Conservation (phyloP, 2,113 vertebrate genomes). For the Trematocara nigrifrons region DNA sequence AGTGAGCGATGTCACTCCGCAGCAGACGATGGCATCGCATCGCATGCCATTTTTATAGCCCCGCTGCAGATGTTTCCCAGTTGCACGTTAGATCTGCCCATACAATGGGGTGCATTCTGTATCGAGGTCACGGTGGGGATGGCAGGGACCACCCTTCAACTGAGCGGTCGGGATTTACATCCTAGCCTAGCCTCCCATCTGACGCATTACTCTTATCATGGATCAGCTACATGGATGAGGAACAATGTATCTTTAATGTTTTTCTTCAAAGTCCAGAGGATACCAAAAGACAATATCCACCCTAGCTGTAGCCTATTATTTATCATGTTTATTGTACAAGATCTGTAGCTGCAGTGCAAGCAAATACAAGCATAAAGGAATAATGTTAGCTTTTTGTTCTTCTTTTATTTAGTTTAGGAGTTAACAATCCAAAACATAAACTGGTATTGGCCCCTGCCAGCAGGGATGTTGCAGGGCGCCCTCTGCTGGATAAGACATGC, state of each 20-base stretch:
- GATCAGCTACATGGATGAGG: not conserved
- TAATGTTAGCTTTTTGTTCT: not conserved
- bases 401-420: not conserved
- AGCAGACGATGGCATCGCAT: constrained; percentile 29
- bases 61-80: constrained; percentile 50
- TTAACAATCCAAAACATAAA: not conserved
- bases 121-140: not conserved
- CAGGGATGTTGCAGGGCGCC: not conserved
- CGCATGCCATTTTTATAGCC: constrained; percentile 24
- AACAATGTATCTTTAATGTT: not conserved
- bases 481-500: not conserved
- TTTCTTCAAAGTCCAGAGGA: not conserved
- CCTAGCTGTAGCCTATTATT: not conserved
- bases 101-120: constrained; percentile 30
- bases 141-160: not conserved
- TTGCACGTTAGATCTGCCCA: not conserved
- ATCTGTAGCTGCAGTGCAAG: not conserved
- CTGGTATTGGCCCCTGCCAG: not conserved
- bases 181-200: not conserved
- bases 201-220: not conserved
- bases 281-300: not conserved
- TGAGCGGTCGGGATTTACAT: not conserved
- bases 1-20: constrained; percentile 56
- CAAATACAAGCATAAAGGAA: not conserved
- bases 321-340: not conserved